Conservation (phyloP, 2,113 vertebrate species). For the Etheostoma cragini region DNA sequence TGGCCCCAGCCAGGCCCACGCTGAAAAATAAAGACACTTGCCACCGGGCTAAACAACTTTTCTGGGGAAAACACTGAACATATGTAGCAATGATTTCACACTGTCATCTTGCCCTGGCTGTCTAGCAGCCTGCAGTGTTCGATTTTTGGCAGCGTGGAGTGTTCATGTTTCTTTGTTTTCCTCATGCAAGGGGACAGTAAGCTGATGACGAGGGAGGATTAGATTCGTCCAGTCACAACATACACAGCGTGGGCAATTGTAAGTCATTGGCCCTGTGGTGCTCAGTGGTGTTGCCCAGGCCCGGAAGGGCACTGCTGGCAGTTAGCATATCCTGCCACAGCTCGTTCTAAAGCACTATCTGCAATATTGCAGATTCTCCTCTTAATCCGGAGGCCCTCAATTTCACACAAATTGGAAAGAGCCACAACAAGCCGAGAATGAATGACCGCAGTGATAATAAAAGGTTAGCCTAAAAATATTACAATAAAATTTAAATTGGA, state of each 20-base stretch:
- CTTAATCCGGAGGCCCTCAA: constrained; percentile 69
- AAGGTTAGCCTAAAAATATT: constrained; percentile 59
- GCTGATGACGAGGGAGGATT: constrained; percentile 53
- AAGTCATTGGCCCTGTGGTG: constrained; percentile 52
- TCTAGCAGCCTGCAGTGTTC: constrained; percentile 16
- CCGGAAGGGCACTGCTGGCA: constrained; percentile 36
- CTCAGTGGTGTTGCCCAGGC: constrained; percentile 43
- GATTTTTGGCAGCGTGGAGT: constrained; percentile 29
- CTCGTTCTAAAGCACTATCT: constrained; percentile 56
- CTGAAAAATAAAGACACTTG: too few species aligned
- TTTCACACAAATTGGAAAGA: constrained; percentile 71
- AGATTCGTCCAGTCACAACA: constrained; percentile 54
- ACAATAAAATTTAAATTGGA: constrained; percentile 58
- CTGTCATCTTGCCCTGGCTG: constrained; percentile 1
- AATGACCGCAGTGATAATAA: constrained; percentile 68
- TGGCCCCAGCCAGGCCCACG: too few species aligned
- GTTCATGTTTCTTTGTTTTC: constrained; percentile 39
- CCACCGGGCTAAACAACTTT: too few species aligned
- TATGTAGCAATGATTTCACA: constrained; percentile 14
- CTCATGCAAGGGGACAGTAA: constrained; percentile 31
- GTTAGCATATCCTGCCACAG: constrained; percentile 28
- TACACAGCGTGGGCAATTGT: constrained; percentile 34
- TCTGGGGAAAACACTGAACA: background rate
- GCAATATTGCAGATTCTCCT: constrained; percentile 60
- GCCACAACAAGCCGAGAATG: constrained; percentile 49